Base-by-base conservation (phyloP, 1,140 invertebrate genomes). In the Meloidogyne hapla region DNA sequence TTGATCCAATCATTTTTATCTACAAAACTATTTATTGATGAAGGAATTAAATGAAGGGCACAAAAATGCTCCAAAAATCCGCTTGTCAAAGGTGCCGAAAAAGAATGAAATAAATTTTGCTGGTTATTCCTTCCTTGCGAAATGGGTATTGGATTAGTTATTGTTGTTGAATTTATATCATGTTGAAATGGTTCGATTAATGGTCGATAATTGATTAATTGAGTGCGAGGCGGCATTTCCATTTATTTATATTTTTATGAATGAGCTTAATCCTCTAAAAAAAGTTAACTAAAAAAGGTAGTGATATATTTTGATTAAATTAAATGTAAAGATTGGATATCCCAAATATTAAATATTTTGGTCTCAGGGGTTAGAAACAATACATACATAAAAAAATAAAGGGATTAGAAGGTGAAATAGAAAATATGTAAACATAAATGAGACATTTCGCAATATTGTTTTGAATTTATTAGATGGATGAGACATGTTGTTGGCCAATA, bases 1-100 rank as follows among this genome's bases (percentile, higher is more conserved):
- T 8, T 56, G 4, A 1, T n/a, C 5, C 6, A n/a, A 56, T 56
- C 48, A n/a, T n/a, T 56, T 21, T 56, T 56, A 56, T 56, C 48
- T 56, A 56, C 48, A 56, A 56, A 56, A 56, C n/a, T 56, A 56
- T 56, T 56, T 56, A 56, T 56, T 56, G 48, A n/a, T n/a, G n/a
- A 56, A 6, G 48, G n/a, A 56, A n/a, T 56, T 56, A 56, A 56
- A n/a, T 56, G 48, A n/a, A 56, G 48, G 8, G 48, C 18, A 56
- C n/a, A 56, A 56, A 56, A 56, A 56, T 56, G 48, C 6, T 56
- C 48, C 48, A 56, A 21, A 56, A 56, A 56, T 56, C 48, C 48
- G 12, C 18, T 56, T 56, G 48, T 56, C n/a, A 56, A n/a, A 56
- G 48, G 48, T 21, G 48, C 18, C 48, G 48, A 56, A 56, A 56